Conservation (phyloP, 2,888 invertebrate species). For the Linnaemya tessellans region DNA sequence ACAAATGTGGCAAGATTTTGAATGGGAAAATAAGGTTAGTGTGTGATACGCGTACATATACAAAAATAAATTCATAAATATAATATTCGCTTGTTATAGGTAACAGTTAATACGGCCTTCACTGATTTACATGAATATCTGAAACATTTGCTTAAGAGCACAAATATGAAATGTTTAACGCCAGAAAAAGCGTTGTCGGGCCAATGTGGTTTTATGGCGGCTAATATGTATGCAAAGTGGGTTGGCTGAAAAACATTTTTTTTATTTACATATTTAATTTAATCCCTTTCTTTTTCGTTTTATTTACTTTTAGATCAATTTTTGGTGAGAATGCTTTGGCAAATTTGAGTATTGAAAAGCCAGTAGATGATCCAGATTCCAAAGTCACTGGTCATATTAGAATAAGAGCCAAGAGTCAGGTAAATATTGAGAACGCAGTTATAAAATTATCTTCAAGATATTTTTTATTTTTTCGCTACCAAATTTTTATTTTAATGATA, state of each 20-base stretch:
- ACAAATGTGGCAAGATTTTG: slow-evolving; percentile 99
- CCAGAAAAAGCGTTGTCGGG: slow-evolving; percentile 98
- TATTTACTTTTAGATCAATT: slow-evolving; percentile 87
- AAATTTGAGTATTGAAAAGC: slow-evolving; percentile 98
- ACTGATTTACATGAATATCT: slow-evolving; percentile 97
- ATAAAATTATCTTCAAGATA: too few relatives aligned
- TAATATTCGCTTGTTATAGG: slow-evolving; percentile 71
- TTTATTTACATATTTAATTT: neutral
- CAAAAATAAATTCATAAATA: neutral
- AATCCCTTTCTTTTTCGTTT: neutral
- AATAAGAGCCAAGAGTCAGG: slow-evolving; percentile 99
- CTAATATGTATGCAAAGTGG: slow-evolving; percentile 96
- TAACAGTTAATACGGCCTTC: slow-evolving; percentile 95
- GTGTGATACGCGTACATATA: neutral
- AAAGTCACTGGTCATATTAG: slow-evolving; percentile 98
- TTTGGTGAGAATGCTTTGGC: slow-evolving; percentile 99
- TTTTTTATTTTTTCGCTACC: neutral
- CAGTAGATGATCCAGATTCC: slow-evolving; percentile 92
- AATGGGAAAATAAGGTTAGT: slow-evolving; percentile 99
- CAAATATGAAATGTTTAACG: slow-evolving; percentile 99
- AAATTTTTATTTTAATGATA: too few relatives aligned
- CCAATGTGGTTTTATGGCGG: slow-evolving; percentile 99
- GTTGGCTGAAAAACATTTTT: slow-evolving; percentile 60
- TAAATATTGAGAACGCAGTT: slow-evolving; percentile 79
- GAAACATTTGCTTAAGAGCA: slow-evolving; percentile 94